Evolutionary conservation across 1,140 invertebrate genomes (phyloP).

Genomic region (Neodiprion virginianus): DNA sequence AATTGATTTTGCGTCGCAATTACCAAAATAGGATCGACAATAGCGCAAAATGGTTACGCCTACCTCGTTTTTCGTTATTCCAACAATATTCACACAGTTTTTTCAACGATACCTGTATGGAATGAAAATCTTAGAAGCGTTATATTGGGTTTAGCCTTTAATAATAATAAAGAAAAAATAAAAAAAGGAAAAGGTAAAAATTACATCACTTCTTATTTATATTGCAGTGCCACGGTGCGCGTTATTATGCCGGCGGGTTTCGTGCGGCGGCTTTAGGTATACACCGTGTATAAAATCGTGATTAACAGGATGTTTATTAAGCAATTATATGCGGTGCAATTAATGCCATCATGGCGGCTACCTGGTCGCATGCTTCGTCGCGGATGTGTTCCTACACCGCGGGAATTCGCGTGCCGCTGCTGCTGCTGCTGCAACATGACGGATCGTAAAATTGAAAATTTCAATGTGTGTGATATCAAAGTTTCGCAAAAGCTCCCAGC

Average conservation of each 20-base stretch:
- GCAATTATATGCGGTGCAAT: constrained; percentile 53
- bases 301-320: constrained; percentile 62
- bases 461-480: constrained; percentile 34
- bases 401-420: constrained; percentile 18
- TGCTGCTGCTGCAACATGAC: constrained; percentile 7
- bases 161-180: too few relatives aligned
- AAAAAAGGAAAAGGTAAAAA: too few relatives aligned
- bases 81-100: too few relatives aligned
- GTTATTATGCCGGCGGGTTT: not conserved
- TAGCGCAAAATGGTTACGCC: too few relatives aligned
- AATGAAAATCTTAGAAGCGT: too few relatives aligned
- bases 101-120: too few relatives aligned
- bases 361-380: not conserved
- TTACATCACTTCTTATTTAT: not conserved
- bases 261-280: constrained; percentile 32
- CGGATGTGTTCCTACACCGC: constrained; percentile 1
- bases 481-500: constrained; percentile 47
- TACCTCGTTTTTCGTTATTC: too few relatives aligned
- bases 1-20: too few relatives aligned
- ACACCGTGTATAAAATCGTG: constrained; percentile 42
- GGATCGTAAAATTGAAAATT: constrained; percentile 46
- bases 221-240: not conserved
- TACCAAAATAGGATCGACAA: too few relatives aligned
- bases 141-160: too few relatives aligned
- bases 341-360: constrained; percentile 25